Conservation (phyloP, 2,888 invertebrate genomes). For the Apamea crenata region DNA sequence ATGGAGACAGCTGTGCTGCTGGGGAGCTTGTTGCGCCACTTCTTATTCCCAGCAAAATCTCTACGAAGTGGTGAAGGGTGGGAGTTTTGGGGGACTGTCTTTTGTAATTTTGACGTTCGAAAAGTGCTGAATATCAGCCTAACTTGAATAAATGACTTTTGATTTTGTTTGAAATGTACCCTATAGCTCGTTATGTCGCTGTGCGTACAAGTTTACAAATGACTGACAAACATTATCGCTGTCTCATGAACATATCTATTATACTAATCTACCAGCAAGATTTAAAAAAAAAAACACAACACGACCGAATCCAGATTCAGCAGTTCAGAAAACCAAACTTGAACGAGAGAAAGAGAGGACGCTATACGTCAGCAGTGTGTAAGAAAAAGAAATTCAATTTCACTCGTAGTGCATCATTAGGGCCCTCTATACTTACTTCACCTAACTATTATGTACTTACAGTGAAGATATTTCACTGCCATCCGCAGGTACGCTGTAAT, state of each 20-base stretch:
- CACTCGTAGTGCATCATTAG: constrained; percentile 12
- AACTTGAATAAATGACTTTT: too few relatives aligned
- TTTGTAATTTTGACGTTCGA: too few relatives aligned
- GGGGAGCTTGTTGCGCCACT: too few relatives aligned
- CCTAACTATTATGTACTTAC: constrained; percentile 20
- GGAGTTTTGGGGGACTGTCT: too few relatives aligned
- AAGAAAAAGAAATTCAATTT: constrained; percentile 19
- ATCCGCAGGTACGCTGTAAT: constrained; percentile 30
- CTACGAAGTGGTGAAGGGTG: too few relatives aligned
- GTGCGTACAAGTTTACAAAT: not conserved
- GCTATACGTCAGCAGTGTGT: constrained; percentile 3
- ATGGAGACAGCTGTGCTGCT: too few relatives aligned
- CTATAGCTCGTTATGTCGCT: too few relatives aligned
- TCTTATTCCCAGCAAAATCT: too few relatives aligned
- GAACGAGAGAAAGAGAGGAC: not conserved
- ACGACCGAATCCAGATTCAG: not conserved
- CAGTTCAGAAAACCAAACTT: not conserved
- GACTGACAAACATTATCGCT: not conserved
- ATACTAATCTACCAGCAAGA: not conserved
- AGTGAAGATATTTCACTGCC: not conserved
- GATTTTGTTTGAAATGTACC: too few relatives aligned
- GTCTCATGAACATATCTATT: not conserved
- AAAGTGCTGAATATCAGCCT: too few relatives aligned
- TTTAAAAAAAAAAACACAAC: not conserved
- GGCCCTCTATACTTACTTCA: constrained; percentile 3